Evolutionary conservation across 2,113 vertebrate genomes (phyloP).

Genomic region (Potamarius usumacintae): DNA sequence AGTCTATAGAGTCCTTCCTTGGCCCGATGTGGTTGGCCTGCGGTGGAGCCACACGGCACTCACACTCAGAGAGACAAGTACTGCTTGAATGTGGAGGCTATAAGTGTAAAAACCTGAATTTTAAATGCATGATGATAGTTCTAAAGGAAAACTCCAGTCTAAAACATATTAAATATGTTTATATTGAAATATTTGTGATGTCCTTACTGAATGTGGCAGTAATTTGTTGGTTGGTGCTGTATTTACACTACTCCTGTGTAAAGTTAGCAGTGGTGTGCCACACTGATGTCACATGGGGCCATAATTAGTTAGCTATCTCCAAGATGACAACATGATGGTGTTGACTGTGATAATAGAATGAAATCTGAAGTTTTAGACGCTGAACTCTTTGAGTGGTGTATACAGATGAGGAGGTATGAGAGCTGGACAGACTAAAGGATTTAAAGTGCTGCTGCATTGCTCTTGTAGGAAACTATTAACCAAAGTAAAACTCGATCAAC

Average conservation of each 20-base stretch:
- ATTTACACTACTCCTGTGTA: background rate
- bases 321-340: background rate
- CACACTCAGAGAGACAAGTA: slow-evolving; percentile 18
- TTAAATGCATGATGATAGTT: background rate
- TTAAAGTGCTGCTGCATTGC: background rate
- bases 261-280: background rate
- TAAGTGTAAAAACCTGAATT: slow-evolving; percentile 1
- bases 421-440: background rate
- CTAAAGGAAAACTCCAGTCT: background rate
- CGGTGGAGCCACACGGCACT: slow-evolving; percentile 26
- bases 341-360: background rate
- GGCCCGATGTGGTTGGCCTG: slow-evolving; percentile 44
- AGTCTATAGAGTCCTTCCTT: slow-evolving; percentile 58
- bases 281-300: background rate
- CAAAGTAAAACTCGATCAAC: background rate
- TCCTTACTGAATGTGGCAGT: background rate
- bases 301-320: background rate
- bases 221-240: background rate
- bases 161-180: background rate
- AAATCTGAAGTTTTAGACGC: background rate
- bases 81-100: slow-evolving; percentile 22
- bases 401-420: background rate
- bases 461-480: background rate
- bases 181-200: background rate
- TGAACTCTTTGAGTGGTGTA: background rate